Base-by-base conservation (phyloP, 1,140 invertebrate species). In the Tenebrio molitor region DNA sequence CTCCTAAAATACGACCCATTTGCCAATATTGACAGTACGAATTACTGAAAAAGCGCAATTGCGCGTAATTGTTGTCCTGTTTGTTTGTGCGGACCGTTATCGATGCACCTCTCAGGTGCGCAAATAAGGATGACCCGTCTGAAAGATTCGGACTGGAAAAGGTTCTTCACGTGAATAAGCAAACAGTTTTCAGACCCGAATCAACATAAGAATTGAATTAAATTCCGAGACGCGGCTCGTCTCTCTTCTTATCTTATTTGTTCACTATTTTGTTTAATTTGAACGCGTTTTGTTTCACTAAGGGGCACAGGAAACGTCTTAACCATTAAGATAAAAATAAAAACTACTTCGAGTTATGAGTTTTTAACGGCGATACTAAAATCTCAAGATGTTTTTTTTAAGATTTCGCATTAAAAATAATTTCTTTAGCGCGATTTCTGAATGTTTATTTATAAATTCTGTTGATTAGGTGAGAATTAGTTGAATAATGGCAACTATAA, bases 401-500 rank as follows among this genome's bases (percentile, higher is more conserved):
- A n/a, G n/a, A 33, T 33, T 33, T 33, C 10, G 4, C 29, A 33
- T 33, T 33, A 39, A 39, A 39, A 39, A 8, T 2, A 39, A 7
- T 39, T 39, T 12, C 12, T 7, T 39, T n/a, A n/a, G n/a, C n/a
- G n/a, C 36, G 2, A 12, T 39, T 2, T 5, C 0, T 7, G n/a
- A 39, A n/a, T 39, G 12, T 39, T 39, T 39, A 39, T 39, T 39
- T 39, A 39, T 39, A 29, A 14, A 14, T 58, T 58, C 1, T 15
- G 1, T 25, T 15, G 12, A n/a, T 7, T 3, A 29, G 29, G 21
- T 29, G 23, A 12, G 23, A 58, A 58, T 58, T 58, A 12, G n/a
- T 29, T 39, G 12, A 58, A 58, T 23, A 58, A 58, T 58, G 10
- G 50, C 14, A 58, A 25, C 29, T 25, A 29, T 58, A 58, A 29